A percentile compares a stretch with the other conserved stretches of the same genome.
phyloP scores from a whole-genome alignment of 2,797 vertebrate species.

The Todus mexicanus region DNA sequence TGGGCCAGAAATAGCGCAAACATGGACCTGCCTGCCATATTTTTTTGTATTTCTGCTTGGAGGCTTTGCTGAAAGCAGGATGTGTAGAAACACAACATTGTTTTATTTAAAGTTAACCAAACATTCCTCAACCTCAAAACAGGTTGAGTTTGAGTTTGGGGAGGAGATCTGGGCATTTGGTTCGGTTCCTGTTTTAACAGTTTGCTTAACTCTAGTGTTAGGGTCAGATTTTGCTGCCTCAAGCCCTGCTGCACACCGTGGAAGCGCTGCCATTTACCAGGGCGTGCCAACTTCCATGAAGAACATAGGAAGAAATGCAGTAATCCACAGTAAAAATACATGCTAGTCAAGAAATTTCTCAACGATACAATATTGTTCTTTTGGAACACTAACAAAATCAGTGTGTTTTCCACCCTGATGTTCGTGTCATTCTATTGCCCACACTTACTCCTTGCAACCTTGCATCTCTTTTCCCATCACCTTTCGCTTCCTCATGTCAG shows the following conservation, averaged over 20 bases:
- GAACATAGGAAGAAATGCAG: not conserved
- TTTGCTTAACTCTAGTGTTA: slow-evolving; percentile 1
- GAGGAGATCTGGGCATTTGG: slow-evolving; percentile 24
- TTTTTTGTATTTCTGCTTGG: slow-evolving; percentile 39
- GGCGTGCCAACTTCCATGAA: not conserved
- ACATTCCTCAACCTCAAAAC: slow-evolving; percentile 45
- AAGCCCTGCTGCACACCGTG: not conserved
- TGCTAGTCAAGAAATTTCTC: not conserved
- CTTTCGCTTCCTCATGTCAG: not conserved
- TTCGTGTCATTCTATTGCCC: not conserved
- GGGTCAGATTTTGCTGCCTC: not conserved
- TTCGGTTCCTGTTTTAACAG: slow-evolving; percentile 46
- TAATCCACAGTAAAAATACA: not conserved
- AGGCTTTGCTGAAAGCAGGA: slow-evolving; percentile 19
- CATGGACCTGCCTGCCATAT: slow-evolving; percentile 1
- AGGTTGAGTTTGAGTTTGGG: slow-evolving; percentile 20
- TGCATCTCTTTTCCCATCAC: not conserved
- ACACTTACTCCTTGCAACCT: not conserved
- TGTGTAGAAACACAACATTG: slow-evolving; percentile 38
- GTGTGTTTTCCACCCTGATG: not conserved
- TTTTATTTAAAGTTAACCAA: slow-evolving; percentile 55
- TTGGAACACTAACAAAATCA: not conserved
- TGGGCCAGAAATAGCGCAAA: slow-evolving; percentile 40
- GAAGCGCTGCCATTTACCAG: not conserved
- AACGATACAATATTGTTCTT: not conserved